These are phyloP conservation scores for Cirrhinus mrigala DNA, from an alignment of 2,797 vertebrate species.

Conservation along the genomic window DNA sequence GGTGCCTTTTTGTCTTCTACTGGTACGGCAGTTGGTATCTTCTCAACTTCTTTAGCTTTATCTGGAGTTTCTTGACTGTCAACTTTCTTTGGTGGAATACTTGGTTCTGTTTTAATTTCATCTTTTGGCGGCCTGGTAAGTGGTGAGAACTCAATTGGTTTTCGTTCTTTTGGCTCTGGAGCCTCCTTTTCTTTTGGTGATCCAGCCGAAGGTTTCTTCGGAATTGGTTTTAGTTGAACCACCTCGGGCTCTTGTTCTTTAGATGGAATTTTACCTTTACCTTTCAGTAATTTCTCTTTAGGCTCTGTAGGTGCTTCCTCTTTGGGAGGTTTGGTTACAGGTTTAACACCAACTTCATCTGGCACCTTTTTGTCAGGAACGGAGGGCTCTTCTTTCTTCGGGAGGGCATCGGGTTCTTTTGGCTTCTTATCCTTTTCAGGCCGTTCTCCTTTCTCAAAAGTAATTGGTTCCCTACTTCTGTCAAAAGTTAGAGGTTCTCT, in stretches of 20 bases:
- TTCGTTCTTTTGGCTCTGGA: slow-evolving; percentile 69
- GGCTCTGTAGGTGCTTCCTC: slow-evolving; percentile 69
- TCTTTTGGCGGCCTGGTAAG: slow-evolving; percentile 61
- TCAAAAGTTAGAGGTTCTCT: slow-evolving; percentile 71
- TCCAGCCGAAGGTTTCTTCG: slow-evolving; percentile 70
- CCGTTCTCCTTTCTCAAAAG: slow-evolving; percentile 71
- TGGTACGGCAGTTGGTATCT: slow-evolving; percentile 62
- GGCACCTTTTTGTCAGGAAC: slow-evolving; percentile 67
- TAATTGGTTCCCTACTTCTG: slow-evolving; percentile 65
- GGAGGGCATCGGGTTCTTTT: slow-evolving; percentile 65
- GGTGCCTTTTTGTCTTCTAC: slow-evolving; percentile 66
- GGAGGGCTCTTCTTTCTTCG: slow-evolving; percentile 65
- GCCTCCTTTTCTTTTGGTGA: slow-evolving; percentile 71
- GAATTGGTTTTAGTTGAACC: slow-evolving; percentile 76
- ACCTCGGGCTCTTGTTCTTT: slow-evolving; percentile 72
- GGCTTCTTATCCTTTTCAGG: slow-evolving; percentile 67
- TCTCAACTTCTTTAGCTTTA: slow-evolving; percentile 70
- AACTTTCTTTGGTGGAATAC: slow-evolving; percentile 61
- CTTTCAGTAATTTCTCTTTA: slow-evolving; percentile 67
- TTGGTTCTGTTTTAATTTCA: slow-evolving; percentile 66
- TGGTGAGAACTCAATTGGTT: slow-evolving; percentile 62
- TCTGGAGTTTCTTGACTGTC: slow-evolving; percentile 62
- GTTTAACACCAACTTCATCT: slow-evolving; percentile 64
- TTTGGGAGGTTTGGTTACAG: slow-evolving; percentile 66
- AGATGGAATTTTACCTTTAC: slow-evolving; percentile 69